Base-by-base conservation (phyloP, 2,797 vertebrate genomes). In the Eptatretus atami region DNA sequence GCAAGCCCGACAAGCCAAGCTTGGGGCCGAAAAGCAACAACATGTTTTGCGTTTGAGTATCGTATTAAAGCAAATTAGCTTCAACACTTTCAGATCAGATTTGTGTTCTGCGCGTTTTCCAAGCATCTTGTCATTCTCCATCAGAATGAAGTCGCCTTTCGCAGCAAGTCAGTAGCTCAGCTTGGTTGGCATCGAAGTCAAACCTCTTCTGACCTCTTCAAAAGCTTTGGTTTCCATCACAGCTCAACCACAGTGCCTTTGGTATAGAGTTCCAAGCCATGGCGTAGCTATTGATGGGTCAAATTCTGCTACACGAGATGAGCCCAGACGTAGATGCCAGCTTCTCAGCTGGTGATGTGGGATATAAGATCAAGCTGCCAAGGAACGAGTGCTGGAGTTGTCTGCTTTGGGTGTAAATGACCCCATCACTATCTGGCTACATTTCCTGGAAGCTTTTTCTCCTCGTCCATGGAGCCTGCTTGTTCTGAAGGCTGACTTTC, bases 281-380 rank as follows among this genome's bases (percentile, higher is more conserved):
- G 67, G n/a, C n/a, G 81, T 81, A 57, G 80, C 9, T 60, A 15
- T 60, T 24, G 55, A 24, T 24, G 55, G 55, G 55, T 3, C 6
- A 15, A 60, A 60, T 24, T 60, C 55, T 15, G 19, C 55, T 15
- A n/a, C 15, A 24, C 55, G 55, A 9, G 55, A 15, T 6, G 55
- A 81, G 11, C 79, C 82, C 70, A 82, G 80, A 65, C 83, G 80
- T 67, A 80, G 74, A 68, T 82, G 81, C 79, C 67, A 83, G 70
- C 79, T n/a, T 82, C 52, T 77, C 76, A 31, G 79, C 76, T 44
- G 31, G 31, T 24, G 73, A 74, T 13, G 78, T 52, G 67, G 75
- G 13, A n/a, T n/a, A 79, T 78, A 68, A 85, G 72, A 52, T 80
- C 81, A 84, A 69, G 68, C 83, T 85, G n/a, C 82, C 78, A 64